Conservation (phyloP, 2,113 vertebrate genomes). For the Neodontobutis hainanensis region DNA sequence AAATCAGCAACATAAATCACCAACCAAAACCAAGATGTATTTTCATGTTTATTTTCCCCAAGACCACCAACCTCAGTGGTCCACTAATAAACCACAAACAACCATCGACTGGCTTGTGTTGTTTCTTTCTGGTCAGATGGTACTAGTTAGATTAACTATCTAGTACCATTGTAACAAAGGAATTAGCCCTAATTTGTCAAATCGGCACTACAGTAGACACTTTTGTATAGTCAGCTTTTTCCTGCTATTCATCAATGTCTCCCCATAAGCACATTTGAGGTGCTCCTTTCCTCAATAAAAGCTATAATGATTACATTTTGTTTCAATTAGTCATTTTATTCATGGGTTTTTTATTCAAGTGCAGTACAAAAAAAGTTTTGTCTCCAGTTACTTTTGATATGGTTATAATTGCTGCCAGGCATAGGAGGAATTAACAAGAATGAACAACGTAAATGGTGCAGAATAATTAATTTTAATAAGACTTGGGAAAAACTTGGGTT, state of each 20-base stretch:
- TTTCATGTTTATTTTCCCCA: conserved; percentile 26
- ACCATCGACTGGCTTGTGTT: too few relatives aligned
- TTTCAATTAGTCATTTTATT: background rate
- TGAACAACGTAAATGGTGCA: background rate
- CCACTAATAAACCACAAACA: too few relatives aligned
- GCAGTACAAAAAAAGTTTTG: background rate
- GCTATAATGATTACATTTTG: background rate
- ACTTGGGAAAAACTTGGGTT: conserved; percentile 4
- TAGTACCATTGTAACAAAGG: background rate
- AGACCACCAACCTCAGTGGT: background rate
- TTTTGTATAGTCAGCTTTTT: background rate
- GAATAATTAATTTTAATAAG: conserved; percentile 6
- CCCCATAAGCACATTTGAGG: background rate
- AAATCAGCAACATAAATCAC: conserved; percentile 50
- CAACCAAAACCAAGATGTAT: conserved; percentile 31
- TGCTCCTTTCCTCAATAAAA: background rate
- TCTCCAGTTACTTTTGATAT: background rate
- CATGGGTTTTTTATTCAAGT: background rate
- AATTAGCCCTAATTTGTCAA: background rate
- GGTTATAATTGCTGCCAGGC: conserved; percentile 7
- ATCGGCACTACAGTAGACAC: background rate
- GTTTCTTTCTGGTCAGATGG: too few relatives aligned
- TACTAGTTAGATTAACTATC: background rate
- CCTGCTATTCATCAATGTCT: background rate
- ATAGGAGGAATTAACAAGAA: conserved; percentile 1